Conservation (phyloP, 2,888 invertebrate species). For the Limnephilus lunatus region DNA sequence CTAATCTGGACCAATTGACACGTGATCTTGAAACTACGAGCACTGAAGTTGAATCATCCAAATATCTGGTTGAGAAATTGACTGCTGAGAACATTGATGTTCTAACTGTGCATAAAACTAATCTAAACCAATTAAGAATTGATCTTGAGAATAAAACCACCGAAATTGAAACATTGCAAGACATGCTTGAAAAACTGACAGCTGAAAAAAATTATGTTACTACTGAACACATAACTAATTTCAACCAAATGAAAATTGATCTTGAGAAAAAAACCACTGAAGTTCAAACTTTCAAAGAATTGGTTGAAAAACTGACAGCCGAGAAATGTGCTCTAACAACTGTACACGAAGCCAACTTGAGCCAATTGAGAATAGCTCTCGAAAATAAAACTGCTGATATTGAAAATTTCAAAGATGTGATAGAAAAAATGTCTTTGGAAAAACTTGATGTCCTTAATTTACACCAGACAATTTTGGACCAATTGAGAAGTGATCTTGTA, state of each 20-base stretch:
- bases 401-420: background rate
- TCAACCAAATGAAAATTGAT: background rate
- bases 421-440: background rate
- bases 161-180: no score
- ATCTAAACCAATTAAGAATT: no score
- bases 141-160: no score
- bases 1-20: background rate
- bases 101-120: no score
- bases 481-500: conserved; percentile 27
- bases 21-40: background rate
- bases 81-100: background rate
- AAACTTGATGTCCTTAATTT: background rate
- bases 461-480: background rate
- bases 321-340: background rate
- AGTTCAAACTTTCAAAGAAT: background rate
- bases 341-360: background rate
- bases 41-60: background rate
- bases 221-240: background rate
- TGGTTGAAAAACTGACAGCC: background rate
- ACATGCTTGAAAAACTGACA: background rate
- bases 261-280: background rate
- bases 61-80: background rate
- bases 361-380: background rate
- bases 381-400: background rate
- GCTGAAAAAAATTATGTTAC: background rate